Conservation (phyloP, 1,140 invertebrate genomes). For the Sitobion miscanthi region DNA sequence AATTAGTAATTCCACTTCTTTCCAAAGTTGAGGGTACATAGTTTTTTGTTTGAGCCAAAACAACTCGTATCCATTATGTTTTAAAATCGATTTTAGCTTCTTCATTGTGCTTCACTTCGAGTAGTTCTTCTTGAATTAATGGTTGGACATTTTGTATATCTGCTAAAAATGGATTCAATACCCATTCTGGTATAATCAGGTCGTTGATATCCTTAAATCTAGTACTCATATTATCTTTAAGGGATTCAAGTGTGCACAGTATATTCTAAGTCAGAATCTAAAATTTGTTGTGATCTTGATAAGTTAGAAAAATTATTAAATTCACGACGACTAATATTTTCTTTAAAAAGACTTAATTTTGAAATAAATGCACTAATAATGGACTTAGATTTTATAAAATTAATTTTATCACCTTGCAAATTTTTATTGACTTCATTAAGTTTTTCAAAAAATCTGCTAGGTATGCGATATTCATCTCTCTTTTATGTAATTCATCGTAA, state of each 20-base stretch:
- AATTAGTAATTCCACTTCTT: constrained; percentile 16
- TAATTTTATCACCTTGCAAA: not conserved
- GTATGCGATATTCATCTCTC: not conserved
- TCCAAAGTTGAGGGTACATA: not conserved
- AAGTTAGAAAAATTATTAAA: constrained; percentile 12
- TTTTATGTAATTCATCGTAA: not conserved
- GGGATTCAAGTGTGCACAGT: not conserved
- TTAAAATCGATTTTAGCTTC: constrained; percentile 30
- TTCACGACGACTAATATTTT: not conserved
- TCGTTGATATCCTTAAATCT: constrained; percentile 13
- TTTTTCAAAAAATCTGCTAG: not conserved
- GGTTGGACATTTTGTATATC: not conserved
- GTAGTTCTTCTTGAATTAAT: not conserved
- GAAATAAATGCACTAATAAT: not conserved
- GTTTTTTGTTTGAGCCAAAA: constrained; percentile 15
- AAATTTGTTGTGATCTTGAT: not conserved
- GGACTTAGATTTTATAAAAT: not conserved
- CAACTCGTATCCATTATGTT: not conserved
- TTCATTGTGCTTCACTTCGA: constrained; percentile 11
- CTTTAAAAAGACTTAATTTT: not conserved
- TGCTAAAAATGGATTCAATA: constrained; percentile 22
- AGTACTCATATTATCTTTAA: not conserved
- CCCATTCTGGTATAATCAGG: constrained; percentile 3
- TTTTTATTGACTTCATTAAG: constrained; percentile 11
- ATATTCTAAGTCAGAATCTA: constrained; percentile 18